phyloP scores from a whole-genome alignment of 2,888 invertebrate genomes.

The Cerceris ruficornis region DNA sequence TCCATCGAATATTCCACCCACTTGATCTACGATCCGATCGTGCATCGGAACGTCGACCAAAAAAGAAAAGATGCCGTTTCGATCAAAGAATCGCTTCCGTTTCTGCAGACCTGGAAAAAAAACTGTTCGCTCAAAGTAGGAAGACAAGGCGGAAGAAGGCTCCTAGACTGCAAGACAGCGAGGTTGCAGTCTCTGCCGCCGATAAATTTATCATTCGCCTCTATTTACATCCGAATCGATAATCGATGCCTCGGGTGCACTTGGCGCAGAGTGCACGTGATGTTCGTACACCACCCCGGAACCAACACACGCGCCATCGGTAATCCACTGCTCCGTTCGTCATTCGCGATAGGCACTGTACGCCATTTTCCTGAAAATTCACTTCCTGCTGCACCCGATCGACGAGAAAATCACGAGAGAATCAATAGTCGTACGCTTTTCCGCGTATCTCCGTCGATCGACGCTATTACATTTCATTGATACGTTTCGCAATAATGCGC shows the following conservation, averaged over 20 bases:
- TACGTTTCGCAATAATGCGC: no score
- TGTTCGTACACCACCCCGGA: neutral
- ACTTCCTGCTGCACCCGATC: neutral
- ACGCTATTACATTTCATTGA: no score
- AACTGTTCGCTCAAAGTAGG: slow-evolving; percentile 13
- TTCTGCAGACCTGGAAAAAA: neutral
- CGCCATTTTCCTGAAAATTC: slow-evolving; percentile 11
- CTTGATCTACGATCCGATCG: no score
- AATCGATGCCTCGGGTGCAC: slow-evolving; percentile 59
- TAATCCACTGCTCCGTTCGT: slow-evolving; percentile 9
- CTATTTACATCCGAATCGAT: slow-evolving; percentile 70
- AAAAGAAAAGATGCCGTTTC: neutral
- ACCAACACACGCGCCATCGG: slow-evolving; percentile 5
- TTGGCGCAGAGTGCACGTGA: slow-evolving; percentile 21
- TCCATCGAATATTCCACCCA: no score
- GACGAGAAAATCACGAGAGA: neutral
- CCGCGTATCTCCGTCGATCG: neutral
- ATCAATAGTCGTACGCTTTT: neutral
- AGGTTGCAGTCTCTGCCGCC: slow-evolving; percentile 12
- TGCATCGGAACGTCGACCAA: no score
- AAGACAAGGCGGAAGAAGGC: neutral
- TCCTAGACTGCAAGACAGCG: slow-evolving; percentile 6
- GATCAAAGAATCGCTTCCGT: neutral
- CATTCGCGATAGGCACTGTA: neutral
- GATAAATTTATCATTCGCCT: slow-evolving; percentile 64